Base-by-base conservation (phyloP, 1,140 invertebrate species). In the Drosophila fuyamai region DNA sequence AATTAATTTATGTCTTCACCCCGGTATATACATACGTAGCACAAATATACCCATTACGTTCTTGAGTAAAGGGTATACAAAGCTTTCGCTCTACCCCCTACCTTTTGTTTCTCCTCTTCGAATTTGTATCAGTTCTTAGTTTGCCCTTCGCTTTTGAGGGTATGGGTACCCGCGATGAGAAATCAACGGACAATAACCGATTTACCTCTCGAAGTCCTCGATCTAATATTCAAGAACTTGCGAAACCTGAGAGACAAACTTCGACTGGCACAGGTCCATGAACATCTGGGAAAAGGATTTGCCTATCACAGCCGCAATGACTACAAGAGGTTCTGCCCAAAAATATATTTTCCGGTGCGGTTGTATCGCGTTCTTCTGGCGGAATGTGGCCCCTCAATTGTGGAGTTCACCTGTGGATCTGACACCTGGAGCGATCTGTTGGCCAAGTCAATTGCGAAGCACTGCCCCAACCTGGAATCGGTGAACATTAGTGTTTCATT, bases 121-220 rank as follows among this genome's bases (percentile, higher is more conserved):
- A 5, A 12, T 51, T 32, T 14, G n/a, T n/a, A 0, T 35, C 27
- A 51, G 27, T 51, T 29, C 27, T 68, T 10, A 18, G 48, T 55
- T 18, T n/a, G 47, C 9, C 9, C 16, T 10, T n/a, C 38, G 14
- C 48, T 38, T 9, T 38, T 40, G 13, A 35, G 12, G 47, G 14
- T 6, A 40, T n/a, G 32, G 46, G 29, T 36, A 16, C 48, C 38
- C 5, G 7, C 48, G 4, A 70, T 67, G 48, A 41, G 66, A 6
- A 35, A n/a, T n/a, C 38, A 29, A 9, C 65, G 46, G 18, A n/a
- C 13, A 8, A 18, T 68, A 8, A 27, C 38, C 6, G 59, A 65
- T 13, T 35, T 68, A 0, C 66, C 66, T 0, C 23, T 68, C n/a
- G 65, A 68, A 50, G 23, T 68, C 12, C 61, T 66, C 27, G 47